Evolutionary conservation across 2,113 vertebrate species (phyloP), one percentile per base, ranked within the genome.

Genomic region (Eubucco bourcierii): DNA sequence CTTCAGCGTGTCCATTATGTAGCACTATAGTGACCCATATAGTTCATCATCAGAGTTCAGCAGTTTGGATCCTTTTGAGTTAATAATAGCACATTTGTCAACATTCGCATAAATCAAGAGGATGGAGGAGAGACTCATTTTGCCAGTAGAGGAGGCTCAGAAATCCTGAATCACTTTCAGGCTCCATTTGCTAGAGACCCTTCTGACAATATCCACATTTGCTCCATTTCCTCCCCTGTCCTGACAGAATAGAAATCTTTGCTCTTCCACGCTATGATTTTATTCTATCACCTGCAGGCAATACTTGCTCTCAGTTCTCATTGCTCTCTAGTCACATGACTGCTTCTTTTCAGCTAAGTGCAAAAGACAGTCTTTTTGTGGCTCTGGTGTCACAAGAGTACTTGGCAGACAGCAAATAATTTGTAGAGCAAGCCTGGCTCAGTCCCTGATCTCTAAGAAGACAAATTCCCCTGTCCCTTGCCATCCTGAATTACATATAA

Each of bases 61-160:
- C 28, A 66, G 19, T 74, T 85, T 55, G 46, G 29, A 79, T 68
- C 9, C 44, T 70, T 88, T 79, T 47, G 72, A 83, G 28, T 74
- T 95, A 87, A 89, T 47, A 82, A 44, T 33, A 65, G 52, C 33
- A 58, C 56, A 85, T 94, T 91, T 81, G 55, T 88, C 68, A 89
- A 66, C 39, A 73, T 77, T n/a, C 75, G 41, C 64, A 80, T 87
- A 95, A 89, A 92, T 89, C 67, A 92, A 87, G 61, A 37, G 34
- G 56, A 81, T 79, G 70, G 15, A 80, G 34, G 33, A 76, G 53
- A 90, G 16, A 41, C 14, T 37, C 2, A 4, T 66, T 87, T 84
- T 90, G 19, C n/a, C 29, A 87, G 2, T 14, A 84, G 7, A 87
- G 21, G 15, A 59, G 18, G 31, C 3, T 68, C 14, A 59, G 59